These are phyloP conservation scores for Plebejus argus DNA, from an alignment of 2,888 invertebrate species.

Conservation along the genomic window DNA sequence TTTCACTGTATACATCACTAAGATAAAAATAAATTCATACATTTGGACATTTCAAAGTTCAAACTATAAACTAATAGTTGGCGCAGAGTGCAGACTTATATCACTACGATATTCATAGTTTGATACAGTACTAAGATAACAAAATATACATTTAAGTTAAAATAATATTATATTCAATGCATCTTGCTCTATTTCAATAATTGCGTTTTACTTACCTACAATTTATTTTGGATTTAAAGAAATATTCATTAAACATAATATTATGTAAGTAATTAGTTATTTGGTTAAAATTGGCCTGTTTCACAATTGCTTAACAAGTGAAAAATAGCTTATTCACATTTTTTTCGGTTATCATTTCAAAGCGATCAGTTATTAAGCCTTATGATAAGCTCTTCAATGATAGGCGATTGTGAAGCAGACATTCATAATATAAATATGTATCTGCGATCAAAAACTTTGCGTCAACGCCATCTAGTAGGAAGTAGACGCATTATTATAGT, in stretches of 20 bases:
- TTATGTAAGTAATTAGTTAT: no score
- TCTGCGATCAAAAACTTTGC: not conserved
- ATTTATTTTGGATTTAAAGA: not conserved
- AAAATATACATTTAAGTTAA: not conserved
- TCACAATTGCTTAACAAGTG: not conserved
- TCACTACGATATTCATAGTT: not conserved
- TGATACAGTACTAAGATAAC: not conserved
- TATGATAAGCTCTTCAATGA: not conserved
- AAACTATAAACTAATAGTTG: conserved; percentile 4
- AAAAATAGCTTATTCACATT: no score
- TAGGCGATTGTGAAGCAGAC: not conserved
- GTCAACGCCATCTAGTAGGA: not conserved
- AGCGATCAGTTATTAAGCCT: not conserved
- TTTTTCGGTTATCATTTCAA: no score
- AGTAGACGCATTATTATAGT: not conserved
- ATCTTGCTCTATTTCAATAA: not conserved
- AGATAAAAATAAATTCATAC: not conserved
- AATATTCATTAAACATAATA: not conserved
- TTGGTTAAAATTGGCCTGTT: not conserved
- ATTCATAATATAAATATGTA: not conserved
- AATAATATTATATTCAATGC: not conserved
- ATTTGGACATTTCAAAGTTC: not conserved
- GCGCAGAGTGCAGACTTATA: not conserved
- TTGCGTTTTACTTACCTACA: no score
- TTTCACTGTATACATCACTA: not conserved